Evolutionary conservation across 2,888 invertebrate species (phyloP).

Genomic region (Chrysolina haemoptera): DNA sequence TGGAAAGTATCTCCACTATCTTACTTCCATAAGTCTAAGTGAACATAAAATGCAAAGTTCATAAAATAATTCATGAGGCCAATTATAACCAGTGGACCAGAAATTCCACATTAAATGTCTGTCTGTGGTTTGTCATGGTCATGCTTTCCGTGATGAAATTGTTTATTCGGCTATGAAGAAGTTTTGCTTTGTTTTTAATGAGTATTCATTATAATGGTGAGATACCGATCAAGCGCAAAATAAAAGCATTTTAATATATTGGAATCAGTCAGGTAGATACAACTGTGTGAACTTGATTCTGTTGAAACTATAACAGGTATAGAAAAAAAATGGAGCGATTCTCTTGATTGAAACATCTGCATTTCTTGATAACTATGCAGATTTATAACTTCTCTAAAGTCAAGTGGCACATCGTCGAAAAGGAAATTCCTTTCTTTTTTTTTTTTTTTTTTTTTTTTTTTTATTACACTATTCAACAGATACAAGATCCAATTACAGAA

Average conservation of each 20-base stretch:
- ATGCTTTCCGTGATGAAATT: background rate
- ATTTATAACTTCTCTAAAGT: no score
- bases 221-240: background rate
- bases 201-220: background rate
- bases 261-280: background rate
- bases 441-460: no score
- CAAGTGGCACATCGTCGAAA: no score
- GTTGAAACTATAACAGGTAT: no score
- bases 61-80: background rate
- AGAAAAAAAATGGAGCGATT: no score
- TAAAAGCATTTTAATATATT: background rate
- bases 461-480: no score
- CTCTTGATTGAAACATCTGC: no score
- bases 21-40: background rate
- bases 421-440: no score
- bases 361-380: no score
- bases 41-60: background rate
- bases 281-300: background rate
- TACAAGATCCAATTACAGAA: no score
- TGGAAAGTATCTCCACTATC: background rate
- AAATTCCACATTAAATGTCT: background rate
- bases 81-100: constrained; percentile 4
- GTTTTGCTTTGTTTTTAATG: background rate
- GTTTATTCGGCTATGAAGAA: background rate
- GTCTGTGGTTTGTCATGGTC: constrained; percentile 2